Evolutionary conservation across 2,797 vertebrate species (phyloP).

Genomic region (Percopsis omiscomaycus): DNA sequence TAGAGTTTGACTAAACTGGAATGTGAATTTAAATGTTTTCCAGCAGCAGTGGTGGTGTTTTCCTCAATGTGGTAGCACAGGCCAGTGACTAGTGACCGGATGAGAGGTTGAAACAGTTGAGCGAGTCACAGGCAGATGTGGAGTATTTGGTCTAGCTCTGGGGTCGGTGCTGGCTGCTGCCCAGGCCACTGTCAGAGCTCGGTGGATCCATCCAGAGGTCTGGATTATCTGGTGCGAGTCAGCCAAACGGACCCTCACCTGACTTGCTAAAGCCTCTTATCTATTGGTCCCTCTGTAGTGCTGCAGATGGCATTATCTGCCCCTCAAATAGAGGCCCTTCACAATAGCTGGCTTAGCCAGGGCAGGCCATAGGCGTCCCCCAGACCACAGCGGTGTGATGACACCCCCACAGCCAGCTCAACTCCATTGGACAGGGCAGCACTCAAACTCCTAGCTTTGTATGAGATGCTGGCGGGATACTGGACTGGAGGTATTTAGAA

Average conservation of each 20-base stretch:
- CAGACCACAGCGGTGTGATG: conserved; percentile 23
- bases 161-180: conserved; percentile 16
- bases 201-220: conserved; percentile 51
- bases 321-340: conserved; percentile 33
- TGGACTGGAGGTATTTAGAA: neutral
- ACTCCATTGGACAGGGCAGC: conserved; percentile 16
- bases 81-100: neutral
- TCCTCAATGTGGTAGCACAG: too few species aligned
- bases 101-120: neutral
- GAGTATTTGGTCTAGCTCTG: conserved; percentile 16
- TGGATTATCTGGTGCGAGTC: conserved; percentile 55
- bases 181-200: conserved; percentile 38
- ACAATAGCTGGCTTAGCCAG: conserved; percentile 57
- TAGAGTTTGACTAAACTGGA: too few species aligned
- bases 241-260: conserved; percentile 51
- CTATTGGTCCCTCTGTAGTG: conserved; percentile 35
- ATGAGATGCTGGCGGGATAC: conserved; percentile 7
- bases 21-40: too few species aligned
- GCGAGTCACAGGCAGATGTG: neutral
- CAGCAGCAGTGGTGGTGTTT: too few species aligned
- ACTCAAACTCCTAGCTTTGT: conserved; percentile 10
- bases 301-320: conserved; percentile 27
- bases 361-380: conserved; percentile 32
- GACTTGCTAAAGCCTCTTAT: conserved; percentile 66
- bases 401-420: conserved; percentile 28